Evolutionary conservation across 2,888 invertebrate species (phyloP).

Genomic region (Linnaemya tessellans): DNA sequence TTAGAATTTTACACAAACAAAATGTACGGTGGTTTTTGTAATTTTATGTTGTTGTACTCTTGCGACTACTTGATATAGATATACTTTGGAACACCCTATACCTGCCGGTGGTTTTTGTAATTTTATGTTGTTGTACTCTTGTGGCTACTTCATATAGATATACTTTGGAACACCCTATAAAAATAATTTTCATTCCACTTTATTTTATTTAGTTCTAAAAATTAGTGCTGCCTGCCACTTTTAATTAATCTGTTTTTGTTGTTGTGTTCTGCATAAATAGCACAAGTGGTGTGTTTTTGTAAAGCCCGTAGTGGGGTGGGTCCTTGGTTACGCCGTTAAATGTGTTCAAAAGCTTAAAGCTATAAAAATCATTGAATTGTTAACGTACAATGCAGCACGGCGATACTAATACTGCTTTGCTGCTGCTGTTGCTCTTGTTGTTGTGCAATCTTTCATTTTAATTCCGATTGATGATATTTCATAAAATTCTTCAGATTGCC

Average conservation of each 20-base stretch:
- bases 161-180: too few relatives aligned
- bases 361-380: slow-evolving; percentile 26
- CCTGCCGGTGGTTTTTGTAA: too few relatives aligned
- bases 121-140: too few relatives aligned
- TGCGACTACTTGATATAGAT: too few relatives aligned
- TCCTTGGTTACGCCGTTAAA: slow-evolving; percentile 1
- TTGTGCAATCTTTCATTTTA: neutral
- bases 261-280: slow-evolving; percentile 1
- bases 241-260: neutral
- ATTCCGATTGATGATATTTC: neutral
- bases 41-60: too few relatives aligned
- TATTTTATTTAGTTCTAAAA: too few relatives aligned
- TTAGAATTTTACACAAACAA: too few relatives aligned
- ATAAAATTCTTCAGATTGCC: slow-evolving; percentile 13
- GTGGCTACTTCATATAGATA: too few relatives aligned
- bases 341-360: slow-evolving; percentile 15
- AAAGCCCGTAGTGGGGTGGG: neutral
- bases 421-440: neutral
- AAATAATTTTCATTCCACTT: too few relatives aligned
- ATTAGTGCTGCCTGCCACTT: neutral
- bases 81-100: too few relatives aligned
- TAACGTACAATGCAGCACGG: neutral
- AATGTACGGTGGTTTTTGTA: too few relatives aligned
- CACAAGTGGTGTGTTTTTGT: neutral
- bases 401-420: neutral